Percentiles rank a stretch among this genome's conserved stretches.
These are phyloP conservation scores for Buphagus erythrorhynchus DNA, from an alignment of 2,797 vertebrate genomes.

Conservation along the genomic window DNA sequence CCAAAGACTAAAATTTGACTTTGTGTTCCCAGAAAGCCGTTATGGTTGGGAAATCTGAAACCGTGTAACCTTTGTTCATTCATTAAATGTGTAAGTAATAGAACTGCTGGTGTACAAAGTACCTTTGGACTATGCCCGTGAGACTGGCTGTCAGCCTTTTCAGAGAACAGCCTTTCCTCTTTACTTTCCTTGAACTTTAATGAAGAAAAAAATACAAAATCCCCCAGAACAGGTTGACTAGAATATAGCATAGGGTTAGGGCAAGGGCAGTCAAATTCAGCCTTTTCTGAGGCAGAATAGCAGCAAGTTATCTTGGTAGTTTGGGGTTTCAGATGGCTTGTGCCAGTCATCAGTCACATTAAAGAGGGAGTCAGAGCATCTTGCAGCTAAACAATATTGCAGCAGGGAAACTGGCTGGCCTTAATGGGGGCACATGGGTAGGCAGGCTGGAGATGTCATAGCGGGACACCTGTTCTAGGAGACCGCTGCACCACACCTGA, in stretches of 20 bases:
- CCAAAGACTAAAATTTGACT: neutral
- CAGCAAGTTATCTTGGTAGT: neutral
- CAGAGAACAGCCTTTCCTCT: neutral
- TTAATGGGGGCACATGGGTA: neutral
- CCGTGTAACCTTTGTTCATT: neutral
- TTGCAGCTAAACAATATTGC: neutral
- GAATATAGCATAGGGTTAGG: accelerated
- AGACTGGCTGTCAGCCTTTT: neutral
- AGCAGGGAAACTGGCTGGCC: neutral
- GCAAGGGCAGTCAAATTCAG: neutral
- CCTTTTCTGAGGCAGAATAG: neutral
- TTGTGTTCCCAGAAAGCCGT: neutral
- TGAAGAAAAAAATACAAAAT: neutral
- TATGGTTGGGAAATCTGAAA: neutral
- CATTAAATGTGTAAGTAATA: neutral
- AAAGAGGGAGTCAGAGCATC: neutral
- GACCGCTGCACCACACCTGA: neutral
- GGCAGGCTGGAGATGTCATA: neutral
- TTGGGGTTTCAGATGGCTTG: neutral
- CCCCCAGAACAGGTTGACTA: neutral
- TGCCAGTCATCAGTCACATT: neutral
- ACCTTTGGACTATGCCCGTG: accelerated
- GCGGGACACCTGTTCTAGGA: neutral
- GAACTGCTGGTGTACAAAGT: neutral
- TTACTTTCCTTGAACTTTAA: neutral